Percentiles rank a stretch among this genome's conserved stretches.
These are phyloP conservation scores for Morpho achilles DNA, from an alignment of 2,888 invertebrate genomes.

Conservation along the genomic window DNA sequence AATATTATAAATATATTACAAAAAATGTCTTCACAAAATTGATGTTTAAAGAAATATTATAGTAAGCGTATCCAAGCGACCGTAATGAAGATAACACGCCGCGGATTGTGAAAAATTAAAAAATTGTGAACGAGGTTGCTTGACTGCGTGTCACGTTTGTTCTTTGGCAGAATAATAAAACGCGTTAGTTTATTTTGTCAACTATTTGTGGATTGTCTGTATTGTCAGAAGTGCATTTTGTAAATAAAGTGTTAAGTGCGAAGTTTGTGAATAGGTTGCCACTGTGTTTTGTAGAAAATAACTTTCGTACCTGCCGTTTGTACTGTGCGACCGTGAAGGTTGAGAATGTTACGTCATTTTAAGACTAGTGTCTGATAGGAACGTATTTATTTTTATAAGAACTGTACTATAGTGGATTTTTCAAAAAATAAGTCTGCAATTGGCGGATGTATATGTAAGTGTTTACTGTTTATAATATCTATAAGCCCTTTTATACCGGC, in stretches of 20 bases:
- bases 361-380: slow-evolving; percentile 67
- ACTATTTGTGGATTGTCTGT: slow-evolving; percentile 35
- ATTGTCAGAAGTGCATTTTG: slow-evolving; percentile 40
- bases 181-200: slow-evolving; percentile 61
- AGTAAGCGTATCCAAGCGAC: slow-evolving; percentile 26
- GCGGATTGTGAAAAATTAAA: slow-evolving; percentile 40
- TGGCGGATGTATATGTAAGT: slow-evolving; percentile 45
- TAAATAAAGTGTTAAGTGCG: slow-evolving; percentile 40
- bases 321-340: slow-evolving; percentile 78
- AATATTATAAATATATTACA: too few relatives aligned
- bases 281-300: slow-evolving; percentile 36
- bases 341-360: slow-evolving; percentile 79
- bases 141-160: slow-evolving; percentile 80
- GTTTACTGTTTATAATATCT: slow-evolving; percentile 48
- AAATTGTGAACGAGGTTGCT: slow-evolving; percentile 55
- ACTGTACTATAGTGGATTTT: slow-evolving; percentile 50
- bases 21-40: too few relatives aligned
- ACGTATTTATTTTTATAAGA: slow-evolving; percentile 54
- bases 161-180: slow-evolving; percentile 62
- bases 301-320: slow-evolving; percentile 52
- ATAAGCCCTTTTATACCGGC: slow-evolving; percentile 63
- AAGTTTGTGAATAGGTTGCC: slow-evolving; percentile 38
- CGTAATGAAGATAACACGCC: slow-evolving; percentile 36
- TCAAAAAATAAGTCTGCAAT: slow-evolving; percentile 40
- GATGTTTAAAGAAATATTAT: slow-evolving; percentile 10